Evolutionary conservation across 2,113 vertebrate species (phyloP), one percentile per base, ranked within the genome.

Genomic region (Hirundichthys speculiger): DNA sequence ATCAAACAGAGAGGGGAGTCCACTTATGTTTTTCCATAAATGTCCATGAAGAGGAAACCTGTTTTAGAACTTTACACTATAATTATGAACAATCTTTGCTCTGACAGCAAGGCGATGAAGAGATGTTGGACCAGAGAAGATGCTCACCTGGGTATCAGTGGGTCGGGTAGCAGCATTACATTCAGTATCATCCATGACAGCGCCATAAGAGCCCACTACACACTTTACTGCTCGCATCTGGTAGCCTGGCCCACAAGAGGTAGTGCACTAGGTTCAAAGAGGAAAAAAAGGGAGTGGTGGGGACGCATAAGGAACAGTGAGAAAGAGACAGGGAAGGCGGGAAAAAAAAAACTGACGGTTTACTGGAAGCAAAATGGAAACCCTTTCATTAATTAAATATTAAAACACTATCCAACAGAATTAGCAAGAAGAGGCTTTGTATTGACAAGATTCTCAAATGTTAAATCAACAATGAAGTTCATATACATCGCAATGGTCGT

Each of bases 201-300:
- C 92, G 74, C 96, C 38, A 1, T 96, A 96, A 16, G 94, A 91
- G 45, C 96, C 95, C 49, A 96, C 90, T 6, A 98, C 88, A 83
- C 98, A 99, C 79, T 96, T 98, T 80, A 99, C 97, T 0, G 93
- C 95, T 86, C 98, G 93, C 90, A 94, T 95, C 85, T 98, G 97
- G 89, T 99, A 99, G 51, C 98, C 97, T 60, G 93, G 93, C 49
- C 97, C 97, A 82, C 98, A 99, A 13, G 95, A 95, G 72, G 91
- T 90, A 1, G 96, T 97, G 91, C 98, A 99, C 98, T 99, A 82
- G 69, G 84, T 84, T 85, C 65, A 83, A 52, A 79, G 58, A 73
- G 25, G 38, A 59, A 64, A 75, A 64, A 45, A 34, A 50, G 41
- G 38, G 43, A 58, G 53, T 25, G 47, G 47, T 19, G 57, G 58